These are phyloP conservation scores for Propithecus perrieri DNA, from an alignment of 2,797 vertebrate genomes.

Conservation along the genomic window DNA sequence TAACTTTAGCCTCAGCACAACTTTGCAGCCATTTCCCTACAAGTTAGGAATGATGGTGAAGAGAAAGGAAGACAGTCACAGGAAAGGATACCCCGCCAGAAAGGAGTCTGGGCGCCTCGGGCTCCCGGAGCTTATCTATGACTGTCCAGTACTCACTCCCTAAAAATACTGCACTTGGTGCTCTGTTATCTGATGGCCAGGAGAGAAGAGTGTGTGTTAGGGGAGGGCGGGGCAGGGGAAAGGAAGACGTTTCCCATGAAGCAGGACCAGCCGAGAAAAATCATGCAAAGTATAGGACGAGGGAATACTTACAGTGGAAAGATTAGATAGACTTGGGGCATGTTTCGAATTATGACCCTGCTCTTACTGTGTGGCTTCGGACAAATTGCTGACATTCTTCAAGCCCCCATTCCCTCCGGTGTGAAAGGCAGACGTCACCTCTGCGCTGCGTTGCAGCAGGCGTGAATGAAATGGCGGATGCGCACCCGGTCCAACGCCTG, in stretches of 20 bases:
- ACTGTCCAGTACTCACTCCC: background rate
- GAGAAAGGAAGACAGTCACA: background rate
- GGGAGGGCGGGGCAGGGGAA: accelerated
- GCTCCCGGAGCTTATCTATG: background rate
- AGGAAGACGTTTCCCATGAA: background rate
- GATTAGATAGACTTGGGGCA: background rate
- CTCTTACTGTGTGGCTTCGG: background rate
- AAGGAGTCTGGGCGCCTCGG: background rate
- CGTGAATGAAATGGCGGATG: background rate
- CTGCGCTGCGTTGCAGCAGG: background rate
- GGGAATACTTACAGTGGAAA: background rate
- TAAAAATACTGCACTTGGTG: background rate
- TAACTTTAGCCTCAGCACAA: background rate
- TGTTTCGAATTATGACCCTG: background rate
- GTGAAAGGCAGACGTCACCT: background rate
- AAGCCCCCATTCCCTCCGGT: background rate
- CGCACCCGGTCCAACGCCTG: background rate
- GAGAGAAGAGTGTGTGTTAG: background rate
- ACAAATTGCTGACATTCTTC: background rate
- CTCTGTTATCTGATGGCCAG: background rate
- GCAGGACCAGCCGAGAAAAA: background rate
- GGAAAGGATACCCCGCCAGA: background rate
- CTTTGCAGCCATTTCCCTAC: background rate
- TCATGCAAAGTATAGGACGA: background rate
- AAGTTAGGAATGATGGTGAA: background rate